Evolutionary conservation across 2,113 vertebrate genomes (phyloP), one percentile per base, ranked within the genome.

Genomic region (Neodontobutis hainanensis): DNA sequence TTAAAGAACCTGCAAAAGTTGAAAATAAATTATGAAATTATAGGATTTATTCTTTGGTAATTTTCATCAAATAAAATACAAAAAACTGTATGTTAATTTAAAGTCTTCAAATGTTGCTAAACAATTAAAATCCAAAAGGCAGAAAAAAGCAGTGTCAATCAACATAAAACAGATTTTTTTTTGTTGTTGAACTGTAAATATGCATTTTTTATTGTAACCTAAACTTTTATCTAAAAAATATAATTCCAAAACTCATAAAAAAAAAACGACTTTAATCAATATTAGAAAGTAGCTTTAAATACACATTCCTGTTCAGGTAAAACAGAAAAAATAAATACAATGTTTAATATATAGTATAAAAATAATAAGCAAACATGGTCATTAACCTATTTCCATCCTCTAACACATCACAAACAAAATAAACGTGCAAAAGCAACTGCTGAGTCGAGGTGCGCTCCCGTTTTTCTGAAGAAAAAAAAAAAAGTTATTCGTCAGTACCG

Each of bases 401-500:
- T 42, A 73, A 62, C 15, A 77, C 51, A 51, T 67, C 15, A 85
- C 59, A 55, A 34, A 51, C 45, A 56, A 57, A 68, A 79, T 11
- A 19, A 34, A 76, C 73, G 75, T 76, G 59, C 49, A 57, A 60
- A 71, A 55, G 52, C 47, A 78, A 32, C 27, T 14, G 73, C 81
- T 80, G 84, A 87, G 82, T 80, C 80, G 81, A 83, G 74, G 49
- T 74, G 82, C 6, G 68, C 82, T 89, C 73, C 79, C 38, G 42
- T 61, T 65, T 68, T 70, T 57, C 80, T 66, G 78, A 80, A 32
- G 69, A 43, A 69, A 88, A 79, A 82, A 74, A 40, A 40, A 40
- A 27, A 27, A 87, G 77, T 89, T 87, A 87, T 90, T 87, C 86
- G 85, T 87, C 82, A 70, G 75, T 60, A 84, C 89, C 84, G 75